phyloP scores from a whole-genome alignment of 1,140 invertebrate species.

The Lepidurus apus region DNA sequence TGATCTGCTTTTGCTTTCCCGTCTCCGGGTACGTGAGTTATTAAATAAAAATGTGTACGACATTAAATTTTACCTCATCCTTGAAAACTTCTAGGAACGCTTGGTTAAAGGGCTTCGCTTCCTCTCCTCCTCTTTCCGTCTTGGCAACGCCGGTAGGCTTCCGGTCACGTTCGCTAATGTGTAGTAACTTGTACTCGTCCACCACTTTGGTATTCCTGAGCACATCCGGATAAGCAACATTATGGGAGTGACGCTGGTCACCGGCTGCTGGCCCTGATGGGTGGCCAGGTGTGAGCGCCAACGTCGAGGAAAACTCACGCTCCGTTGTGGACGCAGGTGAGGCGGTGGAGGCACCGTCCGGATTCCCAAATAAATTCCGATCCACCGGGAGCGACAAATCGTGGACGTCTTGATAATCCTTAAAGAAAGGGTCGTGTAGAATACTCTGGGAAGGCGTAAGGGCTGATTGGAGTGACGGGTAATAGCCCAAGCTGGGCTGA shows the following conservation, averaged over 20 bases:
- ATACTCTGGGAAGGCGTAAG: not conserved
- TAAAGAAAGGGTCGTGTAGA: not conserved
- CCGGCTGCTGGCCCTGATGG: not conserved
- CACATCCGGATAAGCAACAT: not conserved
- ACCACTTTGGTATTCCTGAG: conserved; percentile 10
- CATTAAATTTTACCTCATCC: conserved; percentile 19
- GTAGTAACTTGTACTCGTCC: not conserved
- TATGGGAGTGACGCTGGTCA: not conserved
- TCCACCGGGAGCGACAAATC: not conserved
- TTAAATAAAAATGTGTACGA: not conserved
- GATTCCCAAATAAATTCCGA: not conserved
- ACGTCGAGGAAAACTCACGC: not conserved
- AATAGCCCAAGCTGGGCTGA: not conserved
- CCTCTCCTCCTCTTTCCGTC: not conserved
- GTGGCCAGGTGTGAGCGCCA: not conserved
- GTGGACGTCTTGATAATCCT: not conserved
- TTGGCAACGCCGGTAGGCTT: not conserved
- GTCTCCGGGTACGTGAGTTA: no score
- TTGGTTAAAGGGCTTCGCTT: not conserved
- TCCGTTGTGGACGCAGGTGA: not conserved
- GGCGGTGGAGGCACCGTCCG: not conserved
- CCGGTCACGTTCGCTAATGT: conserved; percentile 20
- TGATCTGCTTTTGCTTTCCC: no score
- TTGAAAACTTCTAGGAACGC: not conserved
- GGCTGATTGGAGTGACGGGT: not conserved